Evolutionary conservation across 2,888 invertebrate genomes (phyloP).

Genomic region (Eristalis tenax): DNA sequence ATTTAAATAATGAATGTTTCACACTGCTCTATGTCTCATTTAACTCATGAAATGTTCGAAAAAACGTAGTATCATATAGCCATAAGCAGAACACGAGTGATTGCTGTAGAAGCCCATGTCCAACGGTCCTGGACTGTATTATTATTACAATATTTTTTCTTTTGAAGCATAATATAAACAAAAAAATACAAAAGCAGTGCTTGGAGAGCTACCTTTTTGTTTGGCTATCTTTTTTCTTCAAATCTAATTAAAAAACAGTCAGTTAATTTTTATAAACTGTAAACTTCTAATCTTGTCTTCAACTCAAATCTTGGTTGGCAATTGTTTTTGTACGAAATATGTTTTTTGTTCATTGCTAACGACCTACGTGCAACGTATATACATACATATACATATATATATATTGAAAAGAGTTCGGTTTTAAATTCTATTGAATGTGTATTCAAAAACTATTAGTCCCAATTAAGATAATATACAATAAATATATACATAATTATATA

Average conservation of each 20-base stretch:
- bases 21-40: too few species aligned
- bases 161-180: too few species aligned
- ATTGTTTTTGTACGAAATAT: neutral
- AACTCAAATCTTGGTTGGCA: neutral
- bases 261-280: neutral
- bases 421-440: constrained; percentile 28
- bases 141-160: too few species aligned
- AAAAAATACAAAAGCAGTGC: too few species aligned
- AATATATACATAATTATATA: constrained; percentile 59
- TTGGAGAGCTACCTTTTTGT: too few species aligned
- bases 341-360: neutral
- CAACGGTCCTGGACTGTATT: too few species aligned
- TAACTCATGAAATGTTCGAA: too few species aligned
- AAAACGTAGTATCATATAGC: too few species aligned
- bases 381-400: neutral
- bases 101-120: too few species aligned
- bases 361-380: neutral
- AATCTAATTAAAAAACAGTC: neutral
- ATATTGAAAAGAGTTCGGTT: constrained; percentile 1
- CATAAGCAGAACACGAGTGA: too few species aligned
- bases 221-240: too few species aligned
- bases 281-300: neutral
- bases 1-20: too few species aligned
- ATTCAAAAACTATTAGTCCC: constrained; percentile 43
- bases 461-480: constrained; percentile 62